Evolutionary conservation across 1,140 invertebrate species (phyloP).

Genomic region (Cotesia typhae): DNA sequence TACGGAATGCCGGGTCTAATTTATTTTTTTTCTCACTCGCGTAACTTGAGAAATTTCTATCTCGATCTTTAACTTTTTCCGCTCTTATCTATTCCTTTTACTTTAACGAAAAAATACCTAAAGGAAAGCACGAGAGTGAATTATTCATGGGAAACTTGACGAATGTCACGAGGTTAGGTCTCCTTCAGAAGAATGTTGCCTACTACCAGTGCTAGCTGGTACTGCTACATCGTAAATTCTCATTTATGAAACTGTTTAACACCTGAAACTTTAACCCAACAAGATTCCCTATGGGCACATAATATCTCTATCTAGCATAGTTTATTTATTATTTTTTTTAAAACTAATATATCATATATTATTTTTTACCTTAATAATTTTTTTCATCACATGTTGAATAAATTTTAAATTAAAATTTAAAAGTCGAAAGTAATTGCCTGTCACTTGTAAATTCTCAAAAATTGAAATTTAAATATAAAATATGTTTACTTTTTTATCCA

Average conservation of each 20-base stretch:
- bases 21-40: slow-evolving; percentile 16
- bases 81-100: slow-evolving; percentile 11
- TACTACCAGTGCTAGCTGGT: slow-evolving; percentile 7
- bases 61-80: not conserved
- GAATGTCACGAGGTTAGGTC: slow-evolving; percentile 48
- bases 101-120: slow-evolving; percentile 16
- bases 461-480: too few relatives aligned
- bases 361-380: too few relatives aligned
- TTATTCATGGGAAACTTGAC: slow-evolving; percentile 51
- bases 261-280: slow-evolving; percentile 31
- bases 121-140: slow-evolving; percentile 44
- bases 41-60: not conserved
- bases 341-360: too few relatives aligned
- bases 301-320: slow-evolving; percentile 19
- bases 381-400: too few relatives aligned
- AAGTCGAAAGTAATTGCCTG: too few relatives aligned
- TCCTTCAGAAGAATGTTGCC: slow-evolving; percentile 28
- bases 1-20: slow-evolving; percentile 19
- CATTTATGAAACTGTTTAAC: slow-evolving; percentile 57
- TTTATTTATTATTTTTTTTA: too few relatives aligned
- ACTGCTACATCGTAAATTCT: slow-evolving; percentile 49
- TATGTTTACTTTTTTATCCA: too few relatives aligned
- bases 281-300: slow-evolving; percentile 29
- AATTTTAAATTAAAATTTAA: too few relatives aligned
- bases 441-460: too few relatives aligned